Evolutionary conservation across 1,140 invertebrate species (phyloP), one percentile per base, ranked within the genome.

Genomic region (Cyrtorhinus lividipennis): DNA sequence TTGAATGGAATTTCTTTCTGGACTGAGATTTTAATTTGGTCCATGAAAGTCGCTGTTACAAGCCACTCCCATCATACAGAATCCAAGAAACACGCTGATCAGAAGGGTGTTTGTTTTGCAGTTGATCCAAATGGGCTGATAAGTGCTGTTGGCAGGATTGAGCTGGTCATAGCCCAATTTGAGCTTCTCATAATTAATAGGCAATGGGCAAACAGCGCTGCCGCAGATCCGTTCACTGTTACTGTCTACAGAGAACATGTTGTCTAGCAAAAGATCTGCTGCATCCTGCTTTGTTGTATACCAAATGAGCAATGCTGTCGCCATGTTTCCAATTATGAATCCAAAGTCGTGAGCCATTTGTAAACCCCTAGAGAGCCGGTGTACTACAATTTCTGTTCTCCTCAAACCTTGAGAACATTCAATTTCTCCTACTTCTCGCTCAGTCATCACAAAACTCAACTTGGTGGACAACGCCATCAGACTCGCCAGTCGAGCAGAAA

Each of bases 271-370:
- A 38, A 61, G 30, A 20, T 60, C 59, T 38, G 53, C 27, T 3
- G 48, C 45, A 3, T 64, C 63, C 20, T 64, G 60, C 65, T 69
- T 64, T 10, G 76, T 76, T 8, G 30, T 38, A 62, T 75, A 77
- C 45, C 70, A 71, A 1, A 80, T 72, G 2, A 80, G 62, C 13
- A 79, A 44, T 0, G 77, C 75, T 1, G 78, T 73, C 15, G 77
- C 57, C 2, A 78, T 57, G 0, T 78, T 78, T 0, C 79, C 79
- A 0, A 78, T 24, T 2, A 81, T 77, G 2, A 82, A 69, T 0
- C 81, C 81, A 15, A 80, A 68, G 63, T 82, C 80, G 66, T 82
- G 79, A n/a, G 81, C 77, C 0, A 77, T 76, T 65, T 79, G 73
- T 62, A 77, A 74, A 67, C 76, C 70, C 66, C 74, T 67, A 70